Evolutionary conservation across 2,113 vertebrate species (phyloP).

Genomic region (Phoenicopterus ruber): DNA sequence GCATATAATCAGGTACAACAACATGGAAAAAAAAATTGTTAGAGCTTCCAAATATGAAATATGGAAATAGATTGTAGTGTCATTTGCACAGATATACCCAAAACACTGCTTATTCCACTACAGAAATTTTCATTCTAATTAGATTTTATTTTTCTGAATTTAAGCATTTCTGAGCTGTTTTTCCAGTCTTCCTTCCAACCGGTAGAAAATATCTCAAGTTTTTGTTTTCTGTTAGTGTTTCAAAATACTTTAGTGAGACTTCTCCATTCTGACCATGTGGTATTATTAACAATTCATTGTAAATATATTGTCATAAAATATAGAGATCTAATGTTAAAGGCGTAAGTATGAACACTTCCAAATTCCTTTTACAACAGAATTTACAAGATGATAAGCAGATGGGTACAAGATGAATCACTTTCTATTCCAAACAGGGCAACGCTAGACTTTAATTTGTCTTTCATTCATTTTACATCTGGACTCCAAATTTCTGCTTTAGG

Average conservation of each 20-base stretch:
- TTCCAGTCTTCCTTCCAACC: background rate
- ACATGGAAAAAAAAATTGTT: background rate
- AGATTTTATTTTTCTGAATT: background rate
- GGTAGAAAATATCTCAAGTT: background rate
- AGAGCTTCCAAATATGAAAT: background rate
- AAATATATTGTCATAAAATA: background rate
- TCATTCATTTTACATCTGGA: background rate
- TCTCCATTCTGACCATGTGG: background rate
- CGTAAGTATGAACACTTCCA: background rate
- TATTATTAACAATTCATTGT: background rate
- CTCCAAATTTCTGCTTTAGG: background rate
- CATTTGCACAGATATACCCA: background rate
- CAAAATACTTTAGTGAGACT: background rate
- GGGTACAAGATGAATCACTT: background rate
- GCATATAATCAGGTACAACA: background rate
- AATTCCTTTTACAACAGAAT: background rate
- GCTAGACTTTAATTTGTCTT: background rate
- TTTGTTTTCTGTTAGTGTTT: background rate
- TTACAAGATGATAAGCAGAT: background rate
- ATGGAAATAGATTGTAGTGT: background rate
- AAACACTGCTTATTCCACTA: background rate
- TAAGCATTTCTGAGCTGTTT: background rate
- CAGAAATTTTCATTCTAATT: background rate
- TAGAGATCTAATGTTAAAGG: background rate
- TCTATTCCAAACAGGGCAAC: background rate